Evolutionary conservation across 2,113 vertebrate species (phyloP).

Genomic region (Onychostoma macrolepis): DNA sequence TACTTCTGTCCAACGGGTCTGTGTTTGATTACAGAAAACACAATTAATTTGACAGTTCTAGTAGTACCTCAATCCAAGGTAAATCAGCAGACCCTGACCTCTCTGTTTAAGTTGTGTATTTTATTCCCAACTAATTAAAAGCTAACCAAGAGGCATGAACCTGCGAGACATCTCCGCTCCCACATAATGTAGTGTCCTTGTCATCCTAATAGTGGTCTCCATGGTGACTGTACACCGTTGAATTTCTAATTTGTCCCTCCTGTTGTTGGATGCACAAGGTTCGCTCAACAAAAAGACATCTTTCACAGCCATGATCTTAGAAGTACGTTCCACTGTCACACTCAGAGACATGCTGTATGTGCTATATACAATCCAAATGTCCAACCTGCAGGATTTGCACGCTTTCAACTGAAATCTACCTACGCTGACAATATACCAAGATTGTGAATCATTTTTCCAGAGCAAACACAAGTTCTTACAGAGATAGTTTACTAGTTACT

Average conservation of each 20-base stretch:
- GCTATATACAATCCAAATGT: not conserved
- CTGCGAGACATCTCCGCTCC: not conserved
- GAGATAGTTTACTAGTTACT: not conserved
- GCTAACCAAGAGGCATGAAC: conserved; percentile 11
- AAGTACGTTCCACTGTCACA: not conserved
- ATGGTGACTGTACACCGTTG: conserved; percentile 63
- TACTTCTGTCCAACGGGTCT: not conserved
- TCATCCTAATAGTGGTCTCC: conserved; percentile 60
- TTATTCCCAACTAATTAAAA: conserved; percentile 27
- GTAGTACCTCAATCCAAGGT: not conserved
- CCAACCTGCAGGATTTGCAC: not conserved
- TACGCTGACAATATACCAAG: not conserved
- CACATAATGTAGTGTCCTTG: conserved; percentile 31
- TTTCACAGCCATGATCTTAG: conserved; percentile 8
- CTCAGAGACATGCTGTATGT: not conserved
- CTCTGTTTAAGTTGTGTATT: conserved; percentile 29
- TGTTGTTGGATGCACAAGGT: conserved; percentile 30
- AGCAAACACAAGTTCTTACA: not conserved
- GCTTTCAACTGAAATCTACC: not conserved
- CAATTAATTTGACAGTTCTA: conserved; percentile 8
- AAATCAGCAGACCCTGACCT: not conserved
- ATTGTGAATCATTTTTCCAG: not conserved
- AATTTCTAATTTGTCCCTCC: conserved; percentile 46
- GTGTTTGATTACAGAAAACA: not conserved
- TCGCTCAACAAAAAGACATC: conserved; percentile 38